Conservation (phyloP, 2,797 vertebrate genomes). For the Potorous gilbertii region DNA sequence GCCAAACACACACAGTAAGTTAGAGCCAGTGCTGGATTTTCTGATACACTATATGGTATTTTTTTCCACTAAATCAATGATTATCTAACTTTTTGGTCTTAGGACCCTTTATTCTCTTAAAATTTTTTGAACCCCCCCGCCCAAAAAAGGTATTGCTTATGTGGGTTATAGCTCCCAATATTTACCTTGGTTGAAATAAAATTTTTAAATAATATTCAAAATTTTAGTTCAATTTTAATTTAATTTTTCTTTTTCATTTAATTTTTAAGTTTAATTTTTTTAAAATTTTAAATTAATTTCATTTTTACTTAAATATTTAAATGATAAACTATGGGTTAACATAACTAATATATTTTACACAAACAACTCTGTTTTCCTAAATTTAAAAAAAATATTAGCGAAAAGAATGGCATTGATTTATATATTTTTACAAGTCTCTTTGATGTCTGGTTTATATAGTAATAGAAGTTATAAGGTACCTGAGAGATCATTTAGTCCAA, state of each 20-base stretch:
- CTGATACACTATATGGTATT: background rate
- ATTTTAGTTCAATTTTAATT: no score
- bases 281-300: background rate
- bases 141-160: background rate
- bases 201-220: background rate
- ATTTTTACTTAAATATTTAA: background rate
- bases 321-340: background rate
- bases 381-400: background rate
- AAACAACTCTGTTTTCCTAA: background rate
- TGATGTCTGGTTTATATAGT: background rate
- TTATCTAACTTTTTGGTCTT: background rate
- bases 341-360: background rate
- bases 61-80: background rate
- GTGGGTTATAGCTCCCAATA: background rate
- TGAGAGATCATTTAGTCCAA: background rate
- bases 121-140: background rate
- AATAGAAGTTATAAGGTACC: background rate
- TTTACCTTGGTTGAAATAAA: background rate
- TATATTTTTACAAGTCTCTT: background rate
- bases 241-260: no score
- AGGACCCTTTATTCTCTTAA: background rate
- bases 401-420: background rate
- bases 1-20: background rate
- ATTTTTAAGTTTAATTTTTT: background rate
- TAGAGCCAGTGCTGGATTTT: background rate